Evolutionary conservation across 2,888 invertebrate genomes (phyloP), one percentile per base, ranked within the genome.

Genomic region (Ceraclea dissimilis): DNA sequence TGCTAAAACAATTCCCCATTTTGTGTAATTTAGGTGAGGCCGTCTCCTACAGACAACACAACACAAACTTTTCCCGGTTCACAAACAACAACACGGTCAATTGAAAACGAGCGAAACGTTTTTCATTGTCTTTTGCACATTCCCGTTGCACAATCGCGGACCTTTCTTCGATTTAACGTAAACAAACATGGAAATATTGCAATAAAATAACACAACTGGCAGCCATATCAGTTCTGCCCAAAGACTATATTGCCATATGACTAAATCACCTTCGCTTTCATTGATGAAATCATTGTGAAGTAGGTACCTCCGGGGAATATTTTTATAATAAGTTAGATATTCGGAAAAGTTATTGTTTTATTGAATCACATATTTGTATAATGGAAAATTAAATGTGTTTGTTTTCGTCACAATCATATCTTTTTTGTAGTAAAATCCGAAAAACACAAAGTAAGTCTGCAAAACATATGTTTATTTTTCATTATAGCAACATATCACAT

Each of bases 1-100:
- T 83, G 75, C 88, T 87, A 75, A 88, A 86, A 79, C 90, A 90
- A 78, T 89, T 90, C 71, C 90, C 90, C 90, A 90, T 90, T 79
- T 80, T 83, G 62, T 56, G 51, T 57, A 57, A 58, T 52, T 54
- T 59, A 63, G 60, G 61, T 60, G 61, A 61, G 60, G 56, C 60
- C 62, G 54, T 46, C 39, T n/a, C 39, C 55, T 49, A 52, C 52
- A 59, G 58, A 56, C 59, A 48, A 53, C 43, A 55, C 50, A 52
- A 59, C 51, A 49, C 53, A 33, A 50, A 44, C 26, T 52, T 59
- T 59, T 55, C 34, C 51, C 49, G 50, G 48, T 53, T 59, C 56
- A 56, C 55, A 53, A 34, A 47, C 44, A 31, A 53, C 56, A 56
- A 52, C 52, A 21, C 50, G 44, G n/a, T 16, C 16, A 54, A 33